phyloP scores from a whole-genome alignment of 2,113 vertebrate genomes.

The Carettochelys insculpta region DNA sequence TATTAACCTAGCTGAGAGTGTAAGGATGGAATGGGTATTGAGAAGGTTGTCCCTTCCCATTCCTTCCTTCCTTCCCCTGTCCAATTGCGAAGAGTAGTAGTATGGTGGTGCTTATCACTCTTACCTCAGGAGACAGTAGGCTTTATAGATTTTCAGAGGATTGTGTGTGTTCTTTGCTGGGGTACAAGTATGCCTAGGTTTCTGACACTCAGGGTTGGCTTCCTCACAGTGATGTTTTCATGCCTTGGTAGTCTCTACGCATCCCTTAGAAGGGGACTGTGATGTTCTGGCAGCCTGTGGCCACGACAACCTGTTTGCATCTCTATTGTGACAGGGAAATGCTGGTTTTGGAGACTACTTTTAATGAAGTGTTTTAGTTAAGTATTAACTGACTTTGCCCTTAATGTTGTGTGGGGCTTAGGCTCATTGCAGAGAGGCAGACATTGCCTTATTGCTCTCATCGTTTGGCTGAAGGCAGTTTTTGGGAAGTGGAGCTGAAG shows the following conservation, averaged over 20 bases:
- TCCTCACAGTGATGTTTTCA: neutral
- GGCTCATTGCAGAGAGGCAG: too few species aligned
- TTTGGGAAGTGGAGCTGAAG: too few species aligned
- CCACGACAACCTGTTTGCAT: too few species aligned
- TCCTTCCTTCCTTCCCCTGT: neutral
- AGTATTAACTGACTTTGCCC: neutral
- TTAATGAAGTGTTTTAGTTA: neutral
- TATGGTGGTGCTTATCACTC: neutral
- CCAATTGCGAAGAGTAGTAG: neutral
- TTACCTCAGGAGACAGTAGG: neutral
- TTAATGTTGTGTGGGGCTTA: too few species aligned
- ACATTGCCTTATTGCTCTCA: too few species aligned
- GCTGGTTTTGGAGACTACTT: too few species aligned
- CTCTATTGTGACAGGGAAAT: too few species aligned
- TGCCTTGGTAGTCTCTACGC: neutral
- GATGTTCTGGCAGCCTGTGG: neutral
- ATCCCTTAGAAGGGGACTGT: accelerated
- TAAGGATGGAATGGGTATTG: neutral
- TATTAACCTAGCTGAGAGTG: neutral
- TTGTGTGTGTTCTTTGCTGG: neutral
- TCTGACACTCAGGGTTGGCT: neutral
- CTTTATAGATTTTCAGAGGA: neutral
- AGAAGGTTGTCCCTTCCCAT: neutral
- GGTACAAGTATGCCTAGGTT: neutral
- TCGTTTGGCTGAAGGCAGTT: neutral